Evolutionary conservation across 2,113 vertebrate genomes (phyloP).

Genomic region (Megaceryle maxima): DNA sequence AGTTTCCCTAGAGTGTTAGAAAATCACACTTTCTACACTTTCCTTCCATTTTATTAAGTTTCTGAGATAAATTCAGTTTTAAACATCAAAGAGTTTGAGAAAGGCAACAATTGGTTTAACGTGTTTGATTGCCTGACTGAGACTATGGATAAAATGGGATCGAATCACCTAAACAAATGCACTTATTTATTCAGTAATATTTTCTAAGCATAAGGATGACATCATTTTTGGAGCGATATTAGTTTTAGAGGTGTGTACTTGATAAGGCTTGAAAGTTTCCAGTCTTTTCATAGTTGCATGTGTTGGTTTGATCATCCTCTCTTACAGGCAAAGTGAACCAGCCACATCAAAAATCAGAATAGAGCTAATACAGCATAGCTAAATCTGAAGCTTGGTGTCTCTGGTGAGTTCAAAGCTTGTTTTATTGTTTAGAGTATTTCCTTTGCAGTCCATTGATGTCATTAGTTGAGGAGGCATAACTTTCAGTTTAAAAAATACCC

Average conservation of each 20-base stretch:
- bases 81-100: background rate
- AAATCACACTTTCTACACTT: background rate
- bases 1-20: background rate
- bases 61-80: background rate
- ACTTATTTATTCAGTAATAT: background rate
- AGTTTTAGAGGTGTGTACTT: background rate
- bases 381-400: background rate
- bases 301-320: background rate
- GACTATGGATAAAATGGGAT: background rate
- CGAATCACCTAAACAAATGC: background rate
- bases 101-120: background rate
- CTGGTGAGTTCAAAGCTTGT: background rate
- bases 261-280: background rate
- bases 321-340: background rate
- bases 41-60: background rate
- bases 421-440: background rate
- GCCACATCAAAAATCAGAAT: background rate
- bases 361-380: background rate
- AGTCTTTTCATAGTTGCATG: fast-evolving
- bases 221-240: background rate
- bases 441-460: background rate
- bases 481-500: background rate
- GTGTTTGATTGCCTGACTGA: background rate
- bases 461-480: background rate
- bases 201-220: background rate